These are phyloP conservation scores for Ptilodon capucinus DNA, from an alignment of 2,888 invertebrate genomes.

Conservation along the genomic window DNA sequence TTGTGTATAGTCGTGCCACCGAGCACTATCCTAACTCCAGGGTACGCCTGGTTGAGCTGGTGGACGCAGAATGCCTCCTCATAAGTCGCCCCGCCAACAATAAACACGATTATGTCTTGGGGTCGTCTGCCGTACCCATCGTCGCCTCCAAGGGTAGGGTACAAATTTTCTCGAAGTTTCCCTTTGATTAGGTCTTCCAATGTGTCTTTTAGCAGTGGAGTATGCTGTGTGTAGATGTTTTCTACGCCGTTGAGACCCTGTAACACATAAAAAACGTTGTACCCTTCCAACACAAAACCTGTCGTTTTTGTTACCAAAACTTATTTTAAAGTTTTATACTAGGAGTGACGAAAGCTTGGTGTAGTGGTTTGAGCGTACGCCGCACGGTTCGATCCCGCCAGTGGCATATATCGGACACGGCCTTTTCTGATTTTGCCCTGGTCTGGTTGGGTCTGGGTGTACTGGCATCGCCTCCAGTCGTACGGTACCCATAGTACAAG, in stretches of 20 bases:
- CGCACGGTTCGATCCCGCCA: no score
- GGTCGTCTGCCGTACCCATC: conserved; percentile 84
- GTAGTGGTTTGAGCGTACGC: no score
- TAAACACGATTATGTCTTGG: conserved; percentile 97
- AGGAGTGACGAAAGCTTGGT: no score
- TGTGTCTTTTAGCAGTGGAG: conserved; percentile 94
- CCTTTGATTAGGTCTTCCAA: conserved; percentile 96
- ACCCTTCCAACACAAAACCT: no score
- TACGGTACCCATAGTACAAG: no score
- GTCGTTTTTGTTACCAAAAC: no score
- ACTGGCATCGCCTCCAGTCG: no score
- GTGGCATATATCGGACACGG: no score
- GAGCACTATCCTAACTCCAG: conserved; percentile 89
- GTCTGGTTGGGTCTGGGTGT: no score
- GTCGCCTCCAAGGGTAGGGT: conserved; percentile 91
- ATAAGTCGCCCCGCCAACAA: conserved; percentile 98
- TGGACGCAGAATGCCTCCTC: conserved; percentile 96
- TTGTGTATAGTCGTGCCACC: conserved; percentile 98
- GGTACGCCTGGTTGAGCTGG: conserved; percentile 86
- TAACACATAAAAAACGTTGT: conserved; percentile 5
- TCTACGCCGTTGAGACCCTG: conserved; percentile 96
- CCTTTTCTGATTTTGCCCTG: no score
- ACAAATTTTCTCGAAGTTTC: conserved; percentile 91
- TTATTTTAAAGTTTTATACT: no score
- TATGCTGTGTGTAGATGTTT: conserved; percentile 99